Conservation (phyloP, 1,140 invertebrate genomes). For the Ceratosolen solmsi region DNA sequence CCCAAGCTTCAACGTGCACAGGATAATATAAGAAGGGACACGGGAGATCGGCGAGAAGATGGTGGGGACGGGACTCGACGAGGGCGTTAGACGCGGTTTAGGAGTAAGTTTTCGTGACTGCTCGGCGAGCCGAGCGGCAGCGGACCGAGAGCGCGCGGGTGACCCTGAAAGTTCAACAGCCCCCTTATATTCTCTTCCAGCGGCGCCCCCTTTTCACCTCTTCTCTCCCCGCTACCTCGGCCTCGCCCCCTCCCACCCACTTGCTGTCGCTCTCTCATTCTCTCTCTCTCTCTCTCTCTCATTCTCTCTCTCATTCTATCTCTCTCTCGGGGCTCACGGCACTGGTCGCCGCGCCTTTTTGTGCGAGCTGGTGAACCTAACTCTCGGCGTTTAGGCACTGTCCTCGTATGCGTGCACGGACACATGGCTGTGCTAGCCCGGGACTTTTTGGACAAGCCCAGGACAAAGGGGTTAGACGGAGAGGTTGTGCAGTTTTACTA, state of each 20-base stretch:
- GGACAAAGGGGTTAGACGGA: conserved; percentile 34
- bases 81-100: conserved; percentile 57
- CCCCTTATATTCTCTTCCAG: conserved; percentile 57
- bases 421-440: not conserved
- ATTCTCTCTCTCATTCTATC: no score
- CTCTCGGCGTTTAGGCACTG: conserved; percentile 23
- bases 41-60: not conserved
- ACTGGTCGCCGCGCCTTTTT: conserved; percentile 9
- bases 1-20: not conserved
- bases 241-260: not conserved
- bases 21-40: not conserved
- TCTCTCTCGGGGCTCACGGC: no score
- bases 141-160: conserved; percentile 52
- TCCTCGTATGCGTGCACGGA: not conserved
- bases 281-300: no score
- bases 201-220: conserved; percentile 20
- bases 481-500: conserved; percentile 40
- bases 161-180: conserved; percentile 72
- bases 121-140: not conserved
- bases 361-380: conserved; percentile 28
- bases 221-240: not conserved
- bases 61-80: conserved; percentile 6
- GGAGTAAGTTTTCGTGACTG: conserved; percentile 62
- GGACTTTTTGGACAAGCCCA: not conserved
- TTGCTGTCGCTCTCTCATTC: no score